A percentile compares a stretch with the other conserved stretches of the same genome.
These are phyloP conservation scores for Leptinotarsa haldemani DNA, from an alignment of 2,888 invertebrate genomes.

Conservation along the genomic window DNA sequence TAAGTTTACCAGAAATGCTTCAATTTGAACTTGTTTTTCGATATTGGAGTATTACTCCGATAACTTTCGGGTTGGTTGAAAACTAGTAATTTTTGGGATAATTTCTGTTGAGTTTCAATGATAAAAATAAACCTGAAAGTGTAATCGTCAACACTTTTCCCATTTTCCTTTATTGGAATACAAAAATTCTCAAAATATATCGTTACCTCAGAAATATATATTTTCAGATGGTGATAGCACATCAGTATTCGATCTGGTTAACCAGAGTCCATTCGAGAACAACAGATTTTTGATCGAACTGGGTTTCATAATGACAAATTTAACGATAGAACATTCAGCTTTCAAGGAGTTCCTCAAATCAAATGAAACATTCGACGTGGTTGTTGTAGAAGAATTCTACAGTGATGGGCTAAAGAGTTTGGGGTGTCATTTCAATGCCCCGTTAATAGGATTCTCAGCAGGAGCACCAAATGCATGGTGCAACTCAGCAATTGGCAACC, in stretches of 20 bases:
- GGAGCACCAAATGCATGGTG: constrained; percentile 65
- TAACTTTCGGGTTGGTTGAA: too few species aligned
- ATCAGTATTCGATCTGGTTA: neutral
- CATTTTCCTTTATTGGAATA: too few species aligned
- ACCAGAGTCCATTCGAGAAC: neutral
- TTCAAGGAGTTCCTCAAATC: constrained; percentile 57
- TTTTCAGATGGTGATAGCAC: neutral
- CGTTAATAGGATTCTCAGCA: constrained; percentile 61
- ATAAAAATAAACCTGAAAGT: too few species aligned
- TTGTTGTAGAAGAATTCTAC: constrained; percentile 65
- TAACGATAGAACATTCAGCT: constrained; percentile 58
- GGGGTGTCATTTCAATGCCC: constrained; percentile 58
- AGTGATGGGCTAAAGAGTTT: constrained; percentile 65
- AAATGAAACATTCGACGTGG: constrained; percentile 59
- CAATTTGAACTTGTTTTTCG: too few species aligned
- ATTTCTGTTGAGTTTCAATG: too few species aligned
- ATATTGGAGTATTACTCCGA: too few species aligned
- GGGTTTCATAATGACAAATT: neutral
- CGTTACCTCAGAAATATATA: neutral
- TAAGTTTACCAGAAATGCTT: too few species aligned
- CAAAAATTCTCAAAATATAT: too few species aligned
- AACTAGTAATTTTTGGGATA: too few species aligned
- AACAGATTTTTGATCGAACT: neutral
- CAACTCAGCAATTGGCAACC: constrained; percentile 66
- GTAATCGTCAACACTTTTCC: too few species aligned